These are phyloP conservation scores for Nomada ruficornis DNA, from an alignment of 2,888 invertebrate species.

Conservation along the genomic window DNA sequence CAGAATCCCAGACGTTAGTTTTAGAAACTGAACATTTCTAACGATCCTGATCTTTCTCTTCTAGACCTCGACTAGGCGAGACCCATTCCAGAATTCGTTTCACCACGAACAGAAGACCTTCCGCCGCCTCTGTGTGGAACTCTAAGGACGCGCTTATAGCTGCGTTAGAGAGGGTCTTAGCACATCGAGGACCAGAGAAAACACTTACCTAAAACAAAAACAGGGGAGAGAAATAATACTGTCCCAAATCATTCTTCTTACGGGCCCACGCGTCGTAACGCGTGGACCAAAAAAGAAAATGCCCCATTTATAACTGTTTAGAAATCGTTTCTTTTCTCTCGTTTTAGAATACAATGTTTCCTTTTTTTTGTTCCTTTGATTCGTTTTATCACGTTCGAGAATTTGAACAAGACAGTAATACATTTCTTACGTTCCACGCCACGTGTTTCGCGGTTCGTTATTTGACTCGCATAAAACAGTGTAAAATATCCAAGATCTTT, in stretches of 20 bases:
- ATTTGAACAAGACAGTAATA: not conserved
- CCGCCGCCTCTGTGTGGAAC: constrained; percentile 26
- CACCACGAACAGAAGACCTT: constrained; percentile 3
- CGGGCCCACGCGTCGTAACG: not conserved
- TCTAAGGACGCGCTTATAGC: constrained; percentile 50
- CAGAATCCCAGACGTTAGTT: constrained; percentile 15
- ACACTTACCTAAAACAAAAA: constrained; percentile 7
- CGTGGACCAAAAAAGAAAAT: constrained; percentile 32
- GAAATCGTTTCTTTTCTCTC: constrained; percentile 14
- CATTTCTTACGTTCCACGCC: not conserved
- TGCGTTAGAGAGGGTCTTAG: constrained; percentile 27
- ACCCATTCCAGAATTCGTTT: constrained; percentile 10
- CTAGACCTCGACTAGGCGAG: constrained; percentile 7
- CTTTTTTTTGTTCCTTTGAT: not conserved
- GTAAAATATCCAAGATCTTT: not conserved
- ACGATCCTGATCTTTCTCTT: not conserved
- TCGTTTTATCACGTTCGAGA: not conserved
- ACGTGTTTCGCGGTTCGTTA: not conserved
- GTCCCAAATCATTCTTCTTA: not conserved
- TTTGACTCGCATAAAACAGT: not conserved
- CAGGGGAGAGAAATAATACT: not conserved
- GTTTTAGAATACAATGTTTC: constrained; percentile 18
- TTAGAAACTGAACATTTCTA: constrained; percentile 7
- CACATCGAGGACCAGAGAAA: constrained; percentile 44
- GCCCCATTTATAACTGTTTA: constrained; percentile 22